phyloP scores from a whole-genome alignment of 1,140 invertebrate species.

The Brachionus manjavacas region DNA sequence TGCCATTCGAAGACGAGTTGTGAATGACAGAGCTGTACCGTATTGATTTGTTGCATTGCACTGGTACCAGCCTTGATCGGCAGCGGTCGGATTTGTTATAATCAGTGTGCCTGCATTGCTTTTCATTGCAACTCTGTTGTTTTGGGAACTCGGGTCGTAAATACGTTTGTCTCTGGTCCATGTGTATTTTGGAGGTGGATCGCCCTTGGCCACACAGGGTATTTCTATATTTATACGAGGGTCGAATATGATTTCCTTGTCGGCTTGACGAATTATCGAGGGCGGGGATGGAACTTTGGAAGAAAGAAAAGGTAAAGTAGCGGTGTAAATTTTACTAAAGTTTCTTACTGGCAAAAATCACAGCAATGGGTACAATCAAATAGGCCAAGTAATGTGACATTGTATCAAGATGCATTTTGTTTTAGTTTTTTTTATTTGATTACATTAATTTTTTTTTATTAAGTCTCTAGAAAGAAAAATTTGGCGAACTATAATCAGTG shows the following conservation, averaged over 20 bases:
- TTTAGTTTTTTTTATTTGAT: neutral
- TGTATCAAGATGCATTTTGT: neutral
- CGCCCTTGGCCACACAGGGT: slow-evolving; percentile 43
- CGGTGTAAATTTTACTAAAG: neutral
- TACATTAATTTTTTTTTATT: neutral
- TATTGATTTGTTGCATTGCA: slow-evolving; percentile 92
- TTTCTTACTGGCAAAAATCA: slow-evolving; percentile 8
- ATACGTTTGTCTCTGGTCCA: slow-evolving; percentile 42
- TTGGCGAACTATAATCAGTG: neutral
- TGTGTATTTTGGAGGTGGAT: slow-evolving; percentile 35
- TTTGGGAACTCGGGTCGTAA: slow-evolving; percentile 43
- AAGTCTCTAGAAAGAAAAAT: neutral
- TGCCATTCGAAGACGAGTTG: neutral
- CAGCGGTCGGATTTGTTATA: slow-evolving; percentile 76
- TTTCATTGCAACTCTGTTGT: slow-evolving; percentile 37
- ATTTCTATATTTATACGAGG: slow-evolving; percentile 40
- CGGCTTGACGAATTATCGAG: slow-evolving; percentile 13
- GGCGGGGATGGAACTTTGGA: slow-evolving; percentile 35
- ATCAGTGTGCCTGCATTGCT: slow-evolving; percentile 70
- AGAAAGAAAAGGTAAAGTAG: neutral
- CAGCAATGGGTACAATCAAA: neutral
- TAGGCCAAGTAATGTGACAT: neutral
- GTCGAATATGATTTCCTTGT: slow-evolving; percentile 42
- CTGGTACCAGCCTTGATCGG: slow-evolving; percentile 87
- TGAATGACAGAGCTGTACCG: slow-evolving; percentile 66